A percentile compares a stretch with the other conserved stretches of the same genome.
Evolutionary conservation across 2,113 vertebrate species (phyloP).

Genomic region (Ptychochromis oligacanthus): DNA sequence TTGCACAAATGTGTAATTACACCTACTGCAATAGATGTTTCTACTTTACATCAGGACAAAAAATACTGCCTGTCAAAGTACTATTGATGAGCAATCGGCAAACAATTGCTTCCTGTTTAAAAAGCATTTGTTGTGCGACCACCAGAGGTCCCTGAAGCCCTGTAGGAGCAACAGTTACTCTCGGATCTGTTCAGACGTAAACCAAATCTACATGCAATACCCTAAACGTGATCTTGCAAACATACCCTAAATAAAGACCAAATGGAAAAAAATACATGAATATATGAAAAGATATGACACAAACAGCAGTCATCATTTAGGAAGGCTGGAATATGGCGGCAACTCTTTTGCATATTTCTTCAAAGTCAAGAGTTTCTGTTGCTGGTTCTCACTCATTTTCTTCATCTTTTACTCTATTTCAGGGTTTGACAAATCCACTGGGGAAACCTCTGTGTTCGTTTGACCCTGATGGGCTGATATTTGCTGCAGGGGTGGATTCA

Average conservation of each 20-base stretch:
- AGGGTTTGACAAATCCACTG: conserved; percentile 95
- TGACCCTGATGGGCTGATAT: conserved; percentile 97
- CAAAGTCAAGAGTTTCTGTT: neutral
- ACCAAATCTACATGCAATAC: neutral
- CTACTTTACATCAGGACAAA: neutral
- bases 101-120: too few relatives aligned
- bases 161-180: neutral
- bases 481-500: conserved; percentile 96
- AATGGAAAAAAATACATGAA: neutral
- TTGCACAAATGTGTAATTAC: conserved; percentile 18
- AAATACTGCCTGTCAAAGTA: neutral
- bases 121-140: neutral
- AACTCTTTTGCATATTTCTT: neutral
- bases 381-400: neutral
- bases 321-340: neutral
- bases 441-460: conserved; percentile 98
- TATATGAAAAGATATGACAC: neutral
- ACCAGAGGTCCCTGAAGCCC: conserved; percentile 38
- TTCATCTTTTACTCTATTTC: conserved; percentile 37
- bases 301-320: neutral
- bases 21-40: neutral
- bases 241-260: neutral
- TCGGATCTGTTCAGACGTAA: neutral
- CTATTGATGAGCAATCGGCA: neutral
- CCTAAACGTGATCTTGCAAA: neutral